phyloP scores from a whole-genome alignment of 37 sponge, comb jelly and placozoan genomes.

The Spongilla lacustris region DNA sequence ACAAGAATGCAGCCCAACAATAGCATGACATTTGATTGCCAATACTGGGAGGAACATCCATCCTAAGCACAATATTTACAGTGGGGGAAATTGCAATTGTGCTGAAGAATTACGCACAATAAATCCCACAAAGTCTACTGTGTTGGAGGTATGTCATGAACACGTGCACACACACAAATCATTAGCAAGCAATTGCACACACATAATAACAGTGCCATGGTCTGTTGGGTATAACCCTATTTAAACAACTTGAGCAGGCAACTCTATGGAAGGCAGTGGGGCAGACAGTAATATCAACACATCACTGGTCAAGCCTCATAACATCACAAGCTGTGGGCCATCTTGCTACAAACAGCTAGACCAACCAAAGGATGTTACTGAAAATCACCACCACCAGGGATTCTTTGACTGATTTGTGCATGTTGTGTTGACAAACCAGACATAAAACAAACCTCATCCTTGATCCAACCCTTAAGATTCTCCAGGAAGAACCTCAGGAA shows the following conservation, averaged over 20 bases:
- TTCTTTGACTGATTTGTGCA: background rate
- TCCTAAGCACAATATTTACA: background rate
- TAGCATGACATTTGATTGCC: background rate
- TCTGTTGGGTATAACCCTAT: too few relatives aligned
- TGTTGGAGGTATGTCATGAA: too few relatives aligned
- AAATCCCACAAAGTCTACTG: too few relatives aligned
- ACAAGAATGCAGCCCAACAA: background rate
- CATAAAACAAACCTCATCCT: constrained; percentile 63
- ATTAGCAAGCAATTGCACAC: too few relatives aligned
- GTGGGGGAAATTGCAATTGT: background rate
- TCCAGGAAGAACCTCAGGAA: constrained; percentile 67
- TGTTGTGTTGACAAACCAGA: background rate
- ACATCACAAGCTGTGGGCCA: background rate
- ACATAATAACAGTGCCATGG: too few relatives aligned
- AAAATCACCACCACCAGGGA: background rate
- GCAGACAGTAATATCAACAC: constrained; percentile 4
- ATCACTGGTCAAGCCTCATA: background rate
- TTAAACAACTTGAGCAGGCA: background rate
- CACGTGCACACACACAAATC: too few relatives aligned
- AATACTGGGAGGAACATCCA: too few relatives aligned
- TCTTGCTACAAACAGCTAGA: background rate
- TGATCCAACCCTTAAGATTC: constrained; percentile 76
- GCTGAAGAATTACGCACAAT: too few relatives aligned
- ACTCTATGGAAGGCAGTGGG: background rate
- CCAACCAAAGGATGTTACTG: background rate